Evolutionary conservation across 1,140 invertebrate genomes (phyloP), one percentile per base, ranked within the genome.

Genomic region (Semibalanus balanoides): DNA sequence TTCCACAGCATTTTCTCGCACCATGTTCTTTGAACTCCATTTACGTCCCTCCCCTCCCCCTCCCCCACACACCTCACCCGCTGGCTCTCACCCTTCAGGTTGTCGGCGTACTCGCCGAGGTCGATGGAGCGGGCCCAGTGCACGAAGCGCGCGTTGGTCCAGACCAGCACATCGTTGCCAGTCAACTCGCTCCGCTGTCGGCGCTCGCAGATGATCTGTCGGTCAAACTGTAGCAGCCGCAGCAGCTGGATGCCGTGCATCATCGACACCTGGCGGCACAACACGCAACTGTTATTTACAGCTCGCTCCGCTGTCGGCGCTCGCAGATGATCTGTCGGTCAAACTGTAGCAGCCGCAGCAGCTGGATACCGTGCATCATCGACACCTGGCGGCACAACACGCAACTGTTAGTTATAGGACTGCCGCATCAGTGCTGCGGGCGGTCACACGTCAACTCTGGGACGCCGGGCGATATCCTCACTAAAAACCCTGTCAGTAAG

Each of bases 401-500:
- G 96, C 94, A 84, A 95, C 95, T 83, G 96, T 96, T n/a, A n/a
- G n/a, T n/a, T n/a, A n/a, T 80, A 89, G 90, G n/a, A n/a, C n/a
- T n/a, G n/a, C n/a, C n/a, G n/a, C n/a, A n/a, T n/a, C n/a, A n/a
- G n/a, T n/a, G n/a, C n/a, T n/a, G n/a, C n/a, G n/a, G n/a, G n/a
- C n/a, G n/a, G n/a, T n/a, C n/a, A n/a, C n/a, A n/a, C n/a, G n/a
- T n/a, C n/a, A n/a, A n/a, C n/a, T n/a, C n/a, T n/a, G n/a, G n/a
- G n/a, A n/a, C n/a, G n/a, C n/a, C n/a, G n/a, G n/a, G n/a, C n/a
- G n/a, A n/a, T n/a, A n/a, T n/a, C n/a, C n/a, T n/a, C n/a, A n/a
- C n/a, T n/a, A n/a, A n/a, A n/a, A n/a, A n/a, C n/a, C n/a, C n/a
- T n/a, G n/a, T n/a, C n/a, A n/a, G n/a, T n/a, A n/a, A n/a, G n/a